Evolutionary conservation across 2,888 invertebrate species (phyloP).

Genomic region (Spilosoma lubricipeda): DNA sequence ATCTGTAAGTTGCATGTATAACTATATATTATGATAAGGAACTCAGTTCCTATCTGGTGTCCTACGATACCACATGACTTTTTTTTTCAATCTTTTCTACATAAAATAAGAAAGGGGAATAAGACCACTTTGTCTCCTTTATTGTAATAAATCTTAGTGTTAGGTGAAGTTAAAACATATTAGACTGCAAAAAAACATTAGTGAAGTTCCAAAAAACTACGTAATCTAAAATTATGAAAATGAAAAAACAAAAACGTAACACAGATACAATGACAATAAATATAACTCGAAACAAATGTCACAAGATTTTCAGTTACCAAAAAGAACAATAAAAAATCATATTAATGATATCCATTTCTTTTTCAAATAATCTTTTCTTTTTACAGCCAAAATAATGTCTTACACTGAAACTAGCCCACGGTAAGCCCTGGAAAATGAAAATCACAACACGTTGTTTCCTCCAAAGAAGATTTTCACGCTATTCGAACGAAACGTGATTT

Average conservation of each 20-base stretch:
- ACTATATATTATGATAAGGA: too few species aligned
- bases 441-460: conserved; percentile 11
- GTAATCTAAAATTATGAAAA: too few species aligned
- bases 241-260: background rate
- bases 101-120: background rate
- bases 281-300: background rate
- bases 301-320: background rate
- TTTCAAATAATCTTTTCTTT: background rate
- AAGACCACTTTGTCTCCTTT: background rate
- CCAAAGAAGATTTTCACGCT: conserved; percentile 19
- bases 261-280: background rate
- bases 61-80: too few species aligned
- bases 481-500: conserved; percentile 27
- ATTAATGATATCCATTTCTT: background rate
- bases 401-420: background rate
- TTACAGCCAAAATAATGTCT: background rate
- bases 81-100: too few species aligned
- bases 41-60: too few species aligned
- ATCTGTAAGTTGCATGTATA: too few species aligned
- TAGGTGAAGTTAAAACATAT: too few species aligned
- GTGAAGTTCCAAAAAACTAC: too few species aligned
- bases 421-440: conserved; percentile 12
- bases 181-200: too few species aligned
- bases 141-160: background rate
- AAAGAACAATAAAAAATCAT: background rate